Base-by-base conservation (phyloP, 2,888 invertebrate species). In the Ischnus inquisitorius region DNA sequence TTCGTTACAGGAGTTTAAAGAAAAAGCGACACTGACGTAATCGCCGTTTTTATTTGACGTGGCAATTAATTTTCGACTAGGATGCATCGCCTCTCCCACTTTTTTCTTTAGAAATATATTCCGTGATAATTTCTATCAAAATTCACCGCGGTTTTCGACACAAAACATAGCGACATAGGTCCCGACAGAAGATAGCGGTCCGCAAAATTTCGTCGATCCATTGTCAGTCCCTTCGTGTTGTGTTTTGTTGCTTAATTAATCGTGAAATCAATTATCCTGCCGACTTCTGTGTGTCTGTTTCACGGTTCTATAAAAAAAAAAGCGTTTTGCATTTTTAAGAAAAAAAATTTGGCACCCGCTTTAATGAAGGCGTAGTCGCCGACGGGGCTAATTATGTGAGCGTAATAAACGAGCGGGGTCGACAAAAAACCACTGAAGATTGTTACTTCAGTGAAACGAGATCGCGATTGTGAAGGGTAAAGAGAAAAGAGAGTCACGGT, bases 401-500 rank as follows among this genome's bases (percentile, higher is more conserved):
- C 6, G 57, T 60, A 16, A 16, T 57, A 43, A 72, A 43, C 16
- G 28, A 72, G 16, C 6, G 10, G 22, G 14, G 22, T 57, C n/a
- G 57, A 28, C 28, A 14, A 77, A 43, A 41, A 57, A 57, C 16
- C 12, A 57, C 16, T 41, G 16, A 12, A 34, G 65, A 57, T 19
- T n/a, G 19, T 67, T 22, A 22, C 41, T 62, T 22, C n/a, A 46
- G 19, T 10, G 43, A 19, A 69, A 65, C 60, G 43, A 62, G 41
- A 72, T 46, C n/a, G 64, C 39, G 57, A 60, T 67, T 34, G n/a
- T 57, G 43, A 72, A 57, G 71, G 54, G 57, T 41, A 72, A 65
- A 46, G 60, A 46, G 43, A 72, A 76, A 74, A 39, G 75, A 41
- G 64, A 85, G 68, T 22, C 74, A 75, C 67, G 65, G 72, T 65